Percentiles rank a stretch among this genome's conserved stretches.
phyloP scores from a whole-genome alignment of 2,113 vertebrate genomes.

The Hassar affinis region DNA sequence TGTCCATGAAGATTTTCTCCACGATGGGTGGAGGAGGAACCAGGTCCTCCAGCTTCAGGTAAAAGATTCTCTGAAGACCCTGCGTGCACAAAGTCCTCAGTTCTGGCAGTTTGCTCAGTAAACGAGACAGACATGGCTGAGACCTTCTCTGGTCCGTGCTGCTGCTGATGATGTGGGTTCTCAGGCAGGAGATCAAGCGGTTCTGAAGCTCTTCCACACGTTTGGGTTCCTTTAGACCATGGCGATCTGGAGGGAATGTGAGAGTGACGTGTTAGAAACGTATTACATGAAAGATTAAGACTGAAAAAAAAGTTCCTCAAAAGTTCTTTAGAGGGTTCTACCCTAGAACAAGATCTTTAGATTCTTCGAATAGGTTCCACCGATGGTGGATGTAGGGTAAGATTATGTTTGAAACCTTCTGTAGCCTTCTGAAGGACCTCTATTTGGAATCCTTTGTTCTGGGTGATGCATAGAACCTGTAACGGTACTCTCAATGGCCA shows the following conservation, averaged over 20 bases:
- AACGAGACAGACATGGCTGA: constrained; percentile 80
- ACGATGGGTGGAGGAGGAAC: constrained; percentile 89
- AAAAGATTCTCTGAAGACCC: constrained; percentile 94
- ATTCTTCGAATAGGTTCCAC: neutral
- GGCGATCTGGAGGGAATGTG: constrained; percentile 75
- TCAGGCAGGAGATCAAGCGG: constrained; percentile 86
- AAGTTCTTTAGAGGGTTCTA: neutral
- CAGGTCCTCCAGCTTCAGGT: constrained; percentile 91
- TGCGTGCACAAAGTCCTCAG: constrained; percentile 92
- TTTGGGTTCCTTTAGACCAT: constrained; percentile 87
- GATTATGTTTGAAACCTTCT: neutral
- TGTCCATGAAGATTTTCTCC: constrained; percentile 95
- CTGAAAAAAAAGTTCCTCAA: neutral
- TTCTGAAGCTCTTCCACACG: constrained; percentile 91
- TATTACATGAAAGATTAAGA: neutral
- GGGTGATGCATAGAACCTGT: neutral
- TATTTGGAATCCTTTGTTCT: neutral
- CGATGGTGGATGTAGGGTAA: neutral
- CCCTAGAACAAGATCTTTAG: neutral
- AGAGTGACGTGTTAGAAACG: constrained; percentile 14
- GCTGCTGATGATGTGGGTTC: constrained; percentile 81
- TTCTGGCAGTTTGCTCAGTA: constrained; percentile 89
- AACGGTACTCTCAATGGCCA: neutral
- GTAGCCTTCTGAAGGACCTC: neutral
- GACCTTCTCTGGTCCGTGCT: constrained; percentile 72